Base-by-base conservation (phyloP, 2,113 vertebrate genomes). In the Asarcornis scutulata region DNA sequence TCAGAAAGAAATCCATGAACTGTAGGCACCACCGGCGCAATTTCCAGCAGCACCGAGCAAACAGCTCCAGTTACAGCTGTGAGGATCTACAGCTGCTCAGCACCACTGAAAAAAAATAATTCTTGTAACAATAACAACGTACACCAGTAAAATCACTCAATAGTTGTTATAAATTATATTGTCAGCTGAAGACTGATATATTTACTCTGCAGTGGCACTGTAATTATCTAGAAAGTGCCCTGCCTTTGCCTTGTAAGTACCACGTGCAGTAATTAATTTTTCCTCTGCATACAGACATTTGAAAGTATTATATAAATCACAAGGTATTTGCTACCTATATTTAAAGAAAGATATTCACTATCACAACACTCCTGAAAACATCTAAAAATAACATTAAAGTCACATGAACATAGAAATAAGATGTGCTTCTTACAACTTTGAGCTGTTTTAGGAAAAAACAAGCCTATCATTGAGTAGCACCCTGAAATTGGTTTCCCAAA, bases 151-250 rank as follows among this genome's bases (percentile, higher is more conserved):
- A 85, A 88, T n/a, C 2, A 2, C 66, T 95, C 88, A 83, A 83
- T 56, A 89, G 23, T 12, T 56, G 63, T 46, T 68, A 92, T 96
- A 93, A 97, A 95, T 94, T 87, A 92, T 44, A 76, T 2, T 77
- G 74, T 78, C 83, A 88, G 73, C 77, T 88, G 20, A 88, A 92
- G 78, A 95, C 48, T 1, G 1, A 90, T 84, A 6, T 89, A 91
- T 91, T 84, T 88, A 94, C 92, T 94, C 91, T 86, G 78, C 92
- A 88, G 56, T 76, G 56, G 87, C 72, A 86, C 32, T 86, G 73
- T 86, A 91, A 96, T 95, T 76, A 95, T 36, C 86, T 76, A 52
- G 71, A 80, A 85, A 92, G 80, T 25, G 60, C 68, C 74, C 68
- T 89, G 79, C 89, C 92, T 94, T 79, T 73, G 78, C 94, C 68